Conservation (phyloP, 1,140 invertebrate genomes). For the Cotesia chilonis region DNA sequence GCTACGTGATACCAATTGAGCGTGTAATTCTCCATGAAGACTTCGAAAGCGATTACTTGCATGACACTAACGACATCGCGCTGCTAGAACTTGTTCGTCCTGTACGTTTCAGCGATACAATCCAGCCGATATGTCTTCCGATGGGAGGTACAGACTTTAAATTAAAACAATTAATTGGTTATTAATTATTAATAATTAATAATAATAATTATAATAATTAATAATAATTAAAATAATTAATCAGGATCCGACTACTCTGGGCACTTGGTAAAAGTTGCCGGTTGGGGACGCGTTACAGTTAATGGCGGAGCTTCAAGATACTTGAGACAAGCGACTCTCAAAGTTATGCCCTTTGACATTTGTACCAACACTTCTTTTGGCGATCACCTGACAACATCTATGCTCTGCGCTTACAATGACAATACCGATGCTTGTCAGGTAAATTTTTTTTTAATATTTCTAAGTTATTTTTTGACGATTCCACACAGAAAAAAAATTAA, state of each 20-base stretch:
- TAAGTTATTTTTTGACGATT: conserved; percentile 14
- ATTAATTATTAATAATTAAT: no score
- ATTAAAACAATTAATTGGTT: no score
- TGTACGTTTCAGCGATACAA: conserved; percentile 56
- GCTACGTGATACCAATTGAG: conserved; percentile 55
- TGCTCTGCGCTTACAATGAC: conserved; percentile 66
- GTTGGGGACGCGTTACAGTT: conserved; percentile 70
- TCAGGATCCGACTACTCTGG: conserved; percentile 61
- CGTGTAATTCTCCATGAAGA: conserved; percentile 59
- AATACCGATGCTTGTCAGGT: conserved; percentile 72
- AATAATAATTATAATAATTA: no score
- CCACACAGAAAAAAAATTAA: no score
- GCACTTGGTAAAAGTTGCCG: conserved; percentile 67
- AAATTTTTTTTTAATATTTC: conserved; percentile 30
- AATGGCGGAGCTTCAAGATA: conserved; percentile 64
- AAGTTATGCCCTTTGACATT: conserved; percentile 55
- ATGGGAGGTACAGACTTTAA: conserved; percentile 52
- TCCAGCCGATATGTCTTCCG: conserved; percentile 70
- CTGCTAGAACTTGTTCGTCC: conserved; percentile 65
- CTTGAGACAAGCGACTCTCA: conserved; percentile 67
- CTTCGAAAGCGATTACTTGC: conserved; percentile 61
- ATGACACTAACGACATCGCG: conserved; percentile 71
- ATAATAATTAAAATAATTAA: neutral
- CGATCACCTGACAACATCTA: conserved; percentile 61
- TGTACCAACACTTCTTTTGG: conserved; percentile 61